Base-by-base conservation (phyloP, 2,888 invertebrate species). In the Xanthia togata region DNA sequence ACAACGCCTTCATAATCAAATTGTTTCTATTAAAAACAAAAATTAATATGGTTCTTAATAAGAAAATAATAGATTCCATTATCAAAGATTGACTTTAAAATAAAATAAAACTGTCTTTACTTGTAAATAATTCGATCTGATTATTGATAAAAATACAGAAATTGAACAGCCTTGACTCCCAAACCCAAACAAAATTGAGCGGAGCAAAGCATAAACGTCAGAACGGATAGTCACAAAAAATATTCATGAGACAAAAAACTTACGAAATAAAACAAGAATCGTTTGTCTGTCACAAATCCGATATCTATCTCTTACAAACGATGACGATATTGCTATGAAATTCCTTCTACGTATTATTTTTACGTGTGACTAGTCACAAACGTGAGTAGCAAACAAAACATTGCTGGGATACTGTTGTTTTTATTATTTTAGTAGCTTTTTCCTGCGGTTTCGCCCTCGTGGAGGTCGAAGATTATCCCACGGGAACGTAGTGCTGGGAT, bases 321-420 rank as follows among this genome's bases (percentile, higher is more conserved):
- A 78, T 72, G 64, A 59, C 62, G 79, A 74, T 76, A 78, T 71
- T 65, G 78, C 72, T 60, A 81, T 76, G 76, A 72, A 71, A 84
- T 82, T 83, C 73, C 70, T 78, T 72, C 44, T 41, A 77, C 67
- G 79, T 82, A 83, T 88, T 80, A 88, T 74, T 78, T 79, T 87
- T 81, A 79, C 82, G 67, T 80, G 53, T 71, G 77, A 80, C 60
- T 79, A 78, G 76, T 70, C 76, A 73, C 64, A 68, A 78, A 78
- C 76, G 80, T 78, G 79, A 63, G 76, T 26, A 62, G 74, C 67
- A 73, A 81, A 76, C 73, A 76, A 80, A 85, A 76, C 47, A 72
- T 57, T n/a, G 9, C 20, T 38, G 35, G 12, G 47, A 38, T 20
- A 59, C 44, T 74, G 31, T 73, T 78, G 53, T 80, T 86, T 72